Base-by-base conservation (phyloP, 2,888 invertebrate genomes). In the Stramonita haemastoma region DNA sequence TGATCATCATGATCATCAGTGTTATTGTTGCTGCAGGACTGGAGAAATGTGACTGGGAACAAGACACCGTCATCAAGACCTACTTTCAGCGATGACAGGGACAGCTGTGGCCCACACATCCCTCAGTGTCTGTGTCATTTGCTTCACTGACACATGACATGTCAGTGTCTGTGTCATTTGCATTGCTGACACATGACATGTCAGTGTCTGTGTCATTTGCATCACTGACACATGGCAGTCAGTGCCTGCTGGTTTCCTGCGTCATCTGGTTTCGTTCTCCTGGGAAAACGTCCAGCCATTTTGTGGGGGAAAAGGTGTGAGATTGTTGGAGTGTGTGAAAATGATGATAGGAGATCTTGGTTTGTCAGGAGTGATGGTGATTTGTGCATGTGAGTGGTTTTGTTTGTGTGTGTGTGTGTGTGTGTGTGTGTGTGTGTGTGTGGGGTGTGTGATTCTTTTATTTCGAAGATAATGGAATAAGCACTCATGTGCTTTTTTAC, bases 11-110 rank as follows among this genome's bases (percentile, higher is more conserved):
- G n/a, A 13, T 73, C 73, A 46, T 13, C 5, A 46, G 15, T 4
- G 26, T 46, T 6, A 46, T 6, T 29, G 26, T 32, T 22, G 8
- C 36, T 79, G 46, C 91, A 91, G 91, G 88, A 89, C 85, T 91
- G 87, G 91, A 91, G 79, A 86, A 89, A 19, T 81, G 77, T 57
- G 90, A 90, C 89, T 88, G 89, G 17, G 85, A 90, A 17, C 89
- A 91, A 77, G 91, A 91, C 32, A 88, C 90, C 8, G 88, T 90
- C 77, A 86, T 90, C 81, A 90, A 89, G 87, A 90, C 90, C 60
- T 90, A 90, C 87, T 91, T 89, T 79, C 77, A 90, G 57, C 88
- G 91, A 77, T 89, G 88, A 90, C 56, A 13, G 4, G 32, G 26
- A 32, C 4, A 46, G 17, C 29, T 29, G n/a, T n/a, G 57, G n/a